Conservation (phyloP, 2,113 vertebrate genomes). For the Phainopepla nitens region DNA sequence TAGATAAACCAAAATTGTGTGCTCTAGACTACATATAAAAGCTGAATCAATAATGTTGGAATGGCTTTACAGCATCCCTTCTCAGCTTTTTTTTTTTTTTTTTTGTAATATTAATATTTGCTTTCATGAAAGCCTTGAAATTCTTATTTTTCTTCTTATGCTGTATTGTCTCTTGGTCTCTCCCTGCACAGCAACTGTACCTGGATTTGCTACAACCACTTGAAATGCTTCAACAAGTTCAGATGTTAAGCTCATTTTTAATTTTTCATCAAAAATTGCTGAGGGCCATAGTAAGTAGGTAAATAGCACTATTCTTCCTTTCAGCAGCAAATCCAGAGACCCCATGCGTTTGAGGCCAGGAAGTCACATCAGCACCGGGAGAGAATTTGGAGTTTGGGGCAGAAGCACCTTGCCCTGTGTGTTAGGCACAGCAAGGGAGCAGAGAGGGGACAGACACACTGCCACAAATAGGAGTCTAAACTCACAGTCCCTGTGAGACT, state of each 20-base stretch:
- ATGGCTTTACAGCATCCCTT: not conserved
- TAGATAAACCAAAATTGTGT: not conserved
- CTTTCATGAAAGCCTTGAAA: not conserved
- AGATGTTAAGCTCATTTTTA: not conserved
- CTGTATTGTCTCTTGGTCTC: not conserved
- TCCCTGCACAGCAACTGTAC: not conserved
- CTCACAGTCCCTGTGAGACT: not conserved
- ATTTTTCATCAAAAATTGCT: not conserved
- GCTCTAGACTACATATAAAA: not conserved
- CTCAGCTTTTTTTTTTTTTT: not conserved
- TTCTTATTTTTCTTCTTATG: not conserved
- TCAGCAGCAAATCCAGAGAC: not conserved
- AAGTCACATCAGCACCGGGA: not conserved
- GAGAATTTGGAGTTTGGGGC: not conserved
- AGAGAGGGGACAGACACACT: not conserved
- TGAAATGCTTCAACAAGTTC: not conserved
- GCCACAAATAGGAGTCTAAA: not conserved
- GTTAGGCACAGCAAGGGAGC: not conserved
- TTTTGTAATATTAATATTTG: not conserved
- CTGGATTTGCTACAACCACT: not conserved
- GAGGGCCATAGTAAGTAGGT: not conserved
- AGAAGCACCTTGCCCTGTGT: not conserved
- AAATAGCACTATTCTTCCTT: not conserved
- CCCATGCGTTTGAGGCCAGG: not conserved
- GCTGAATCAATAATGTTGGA: not conserved